Evolutionary conservation across 2,113 vertebrate genomes (phyloP).

Genomic region (Phalacrocorax aristotelis): DNA sequence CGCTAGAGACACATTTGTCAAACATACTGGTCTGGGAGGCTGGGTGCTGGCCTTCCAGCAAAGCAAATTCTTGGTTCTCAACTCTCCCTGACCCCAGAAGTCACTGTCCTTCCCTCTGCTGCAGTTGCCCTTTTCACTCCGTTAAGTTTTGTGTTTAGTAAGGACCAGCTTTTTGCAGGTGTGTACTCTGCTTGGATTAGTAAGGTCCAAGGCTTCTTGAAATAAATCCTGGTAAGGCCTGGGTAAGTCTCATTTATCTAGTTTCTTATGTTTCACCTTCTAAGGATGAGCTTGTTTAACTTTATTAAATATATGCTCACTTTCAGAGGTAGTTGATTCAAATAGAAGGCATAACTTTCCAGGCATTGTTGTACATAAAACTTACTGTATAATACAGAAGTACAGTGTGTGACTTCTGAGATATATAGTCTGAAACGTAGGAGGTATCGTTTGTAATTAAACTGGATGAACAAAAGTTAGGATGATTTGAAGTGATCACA

Average conservation of each 20-base stretch:
- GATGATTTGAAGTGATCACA: not conserved
- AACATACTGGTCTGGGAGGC: no score
- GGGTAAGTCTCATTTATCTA: not conserved
- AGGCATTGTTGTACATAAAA: not conserved
- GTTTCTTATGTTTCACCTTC: not conserved
- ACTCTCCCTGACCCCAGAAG: not conserved
- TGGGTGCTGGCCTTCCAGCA: not conserved
- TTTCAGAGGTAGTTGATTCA: not conserved
- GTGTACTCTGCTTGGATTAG: not conserved
- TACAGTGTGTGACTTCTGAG: not conserved
- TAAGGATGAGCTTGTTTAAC: not conserved
- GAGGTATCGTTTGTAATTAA: not conserved
- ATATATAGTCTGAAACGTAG: not conserved
- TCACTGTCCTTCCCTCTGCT: not conserved
- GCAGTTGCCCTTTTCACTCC: not conserved
- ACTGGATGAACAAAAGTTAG: not conserved
- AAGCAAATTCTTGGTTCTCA: not conserved
- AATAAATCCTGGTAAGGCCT: not conserved
- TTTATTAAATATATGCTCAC: not conserved
- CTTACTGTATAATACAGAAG: not conserved
- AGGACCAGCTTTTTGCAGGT: not conserved
- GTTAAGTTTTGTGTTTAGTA: not conserved
- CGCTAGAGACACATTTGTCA: not conserved
- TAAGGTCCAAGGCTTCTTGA: not conserved
- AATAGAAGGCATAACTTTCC: not conserved